phyloP scores from a whole-genome alignment of 2,888 invertebrate species.

The Yponomeuta cagnagella region DNA sequence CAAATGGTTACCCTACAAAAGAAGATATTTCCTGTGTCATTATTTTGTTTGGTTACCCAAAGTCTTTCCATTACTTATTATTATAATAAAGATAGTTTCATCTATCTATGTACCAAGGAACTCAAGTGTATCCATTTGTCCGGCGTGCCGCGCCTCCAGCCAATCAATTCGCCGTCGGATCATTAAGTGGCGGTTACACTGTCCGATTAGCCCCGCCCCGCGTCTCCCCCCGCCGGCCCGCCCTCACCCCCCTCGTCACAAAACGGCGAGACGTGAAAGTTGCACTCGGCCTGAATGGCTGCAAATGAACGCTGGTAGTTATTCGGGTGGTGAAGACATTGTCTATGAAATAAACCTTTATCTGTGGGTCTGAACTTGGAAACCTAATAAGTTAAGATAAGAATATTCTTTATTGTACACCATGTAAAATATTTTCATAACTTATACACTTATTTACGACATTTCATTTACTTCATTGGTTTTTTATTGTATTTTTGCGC shows the following conservation, averaged over 20 bases:
- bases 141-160: conserved; percentile 7
- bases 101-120: background rate
- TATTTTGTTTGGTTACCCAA: background rate
- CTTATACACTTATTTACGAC: no score
- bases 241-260: conserved; percentile 11
- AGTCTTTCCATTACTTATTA: no score
- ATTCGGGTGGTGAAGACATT: background rate
- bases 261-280: background rate
- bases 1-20: no score
- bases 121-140: background rate
- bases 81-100: no score
- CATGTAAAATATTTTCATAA: no score
- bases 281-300: background rate
- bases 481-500: no score
- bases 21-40: background rate
- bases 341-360: no score
- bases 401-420: no score
- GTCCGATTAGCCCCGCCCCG: conserved; percentile 20
- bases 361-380: no score
- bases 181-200: conserved; percentile 29
- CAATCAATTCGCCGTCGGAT: conserved; percentile 27
- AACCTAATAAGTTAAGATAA: no score
- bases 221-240: conserved; percentile 13
- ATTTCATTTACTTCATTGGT: no score
- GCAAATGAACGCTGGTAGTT: no score